Evolutionary conservation across 2,888 invertebrate genomes (phyloP).

Genomic region (Tachina grossa): DNA sequence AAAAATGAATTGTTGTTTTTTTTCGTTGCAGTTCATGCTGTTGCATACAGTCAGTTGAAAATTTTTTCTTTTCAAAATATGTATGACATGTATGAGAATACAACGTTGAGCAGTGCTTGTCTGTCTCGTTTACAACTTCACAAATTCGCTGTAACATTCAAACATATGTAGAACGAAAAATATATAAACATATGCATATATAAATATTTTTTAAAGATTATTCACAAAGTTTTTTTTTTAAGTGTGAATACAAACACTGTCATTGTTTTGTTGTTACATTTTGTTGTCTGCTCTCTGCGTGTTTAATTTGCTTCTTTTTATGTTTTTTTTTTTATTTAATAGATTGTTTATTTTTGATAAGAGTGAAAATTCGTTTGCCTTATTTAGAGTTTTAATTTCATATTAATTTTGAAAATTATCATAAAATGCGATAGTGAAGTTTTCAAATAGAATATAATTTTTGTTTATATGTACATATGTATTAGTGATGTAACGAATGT

Average conservation of each 20-base stretch:
- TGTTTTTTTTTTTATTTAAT: slow-evolving; percentile 6
- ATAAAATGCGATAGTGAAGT: slow-evolving; percentile 2
- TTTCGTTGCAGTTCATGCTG: slow-evolving; percentile 43
- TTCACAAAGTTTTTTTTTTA: slow-evolving; percentile 12
- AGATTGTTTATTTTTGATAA: slow-evolving; percentile 65
- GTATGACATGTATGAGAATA: slow-evolving; percentile 38
- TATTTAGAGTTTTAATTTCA: slow-evolving; percentile 54
- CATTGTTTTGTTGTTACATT: slow-evolving; percentile 56
- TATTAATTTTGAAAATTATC: slow-evolving; percentile 30
- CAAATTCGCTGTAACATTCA: slow-evolving; percentile 27
- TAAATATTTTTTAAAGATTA: slow-evolving; percentile 3
- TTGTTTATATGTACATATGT: too few relatives aligned
- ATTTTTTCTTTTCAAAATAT: slow-evolving; percentile 16
- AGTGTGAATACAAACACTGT: slow-evolving; percentile 65
- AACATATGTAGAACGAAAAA: slow-evolving; percentile 15
- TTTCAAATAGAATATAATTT: not conserved
- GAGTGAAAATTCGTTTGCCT: slow-evolving; percentile 62
- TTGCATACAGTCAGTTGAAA: slow-evolving; percentile 37
- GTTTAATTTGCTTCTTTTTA: not conserved
- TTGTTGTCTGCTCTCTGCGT: slow-evolving; percentile 32
- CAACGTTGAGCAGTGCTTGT: slow-evolving; percentile 58
- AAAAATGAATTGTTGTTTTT: slow-evolving; percentile 5
- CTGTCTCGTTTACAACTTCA: slow-evolving; percentile 57
- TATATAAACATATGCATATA: not conserved
- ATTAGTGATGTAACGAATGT: too few relatives aligned